Conservation (phyloP, 2,113 vertebrate species). For the Sturnus vulgaris region DNA sequence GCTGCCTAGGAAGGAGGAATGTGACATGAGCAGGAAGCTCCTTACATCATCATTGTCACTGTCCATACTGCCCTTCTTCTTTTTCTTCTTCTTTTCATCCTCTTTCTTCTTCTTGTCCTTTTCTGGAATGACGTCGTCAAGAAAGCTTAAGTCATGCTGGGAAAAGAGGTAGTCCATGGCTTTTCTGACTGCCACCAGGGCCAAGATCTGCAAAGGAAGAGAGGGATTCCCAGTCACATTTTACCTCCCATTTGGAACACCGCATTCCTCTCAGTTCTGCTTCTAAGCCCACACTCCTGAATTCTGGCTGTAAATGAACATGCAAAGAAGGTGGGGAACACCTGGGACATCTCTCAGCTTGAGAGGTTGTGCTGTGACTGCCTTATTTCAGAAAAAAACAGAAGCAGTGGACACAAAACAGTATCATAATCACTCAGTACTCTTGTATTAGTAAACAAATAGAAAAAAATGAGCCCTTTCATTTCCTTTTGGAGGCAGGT, state of each 20-base stretch:
- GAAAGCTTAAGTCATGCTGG: constrained; percentile 93
- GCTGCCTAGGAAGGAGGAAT: not conserved
- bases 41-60: constrained; percentile 96
- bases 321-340: not conserved
- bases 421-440: not conserved
- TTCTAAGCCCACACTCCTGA: not conserved
- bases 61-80: constrained; percentile 89
- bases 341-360: not conserved
- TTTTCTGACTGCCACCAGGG: constrained; percentile 94
- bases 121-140: constrained; percentile 97
- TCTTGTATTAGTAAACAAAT: not conserved
- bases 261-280: not conserved
- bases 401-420: not conserved
- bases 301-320: not conserved
- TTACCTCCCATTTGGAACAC: not conserved
- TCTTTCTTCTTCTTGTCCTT: constrained; percentile 99
- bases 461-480: not conserved
- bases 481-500: not conserved
- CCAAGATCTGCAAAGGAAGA: constrained; percentile 84
- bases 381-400: not conserved
- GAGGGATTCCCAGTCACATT: not conserved
- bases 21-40: not conserved
- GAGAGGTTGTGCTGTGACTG: not conserved
- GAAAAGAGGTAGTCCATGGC: constrained; percentile 97
- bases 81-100: constrained; percentile 94